Base-by-base conservation (phyloP, 2,113 vertebrate species). In the Trochalopteron elliotii region DNA sequence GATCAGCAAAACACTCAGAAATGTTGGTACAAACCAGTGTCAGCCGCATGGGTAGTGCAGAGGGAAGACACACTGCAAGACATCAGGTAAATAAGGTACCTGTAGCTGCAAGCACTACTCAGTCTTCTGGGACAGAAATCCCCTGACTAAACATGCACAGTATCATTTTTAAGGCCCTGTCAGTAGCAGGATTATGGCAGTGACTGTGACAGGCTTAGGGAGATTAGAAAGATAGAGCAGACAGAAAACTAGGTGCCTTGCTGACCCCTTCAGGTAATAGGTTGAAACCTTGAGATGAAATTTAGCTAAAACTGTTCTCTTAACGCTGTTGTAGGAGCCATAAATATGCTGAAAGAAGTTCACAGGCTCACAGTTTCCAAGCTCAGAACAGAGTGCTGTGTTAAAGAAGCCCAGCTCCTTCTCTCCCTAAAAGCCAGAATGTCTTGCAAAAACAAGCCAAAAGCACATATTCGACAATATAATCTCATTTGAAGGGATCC, bases 231-330 rank as follows among this genome's bases (percentile, higher is more conserved):
- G 59, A 83, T 14, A 86, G 40, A 91, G 42, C 49, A 90, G 55
- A 53, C 15, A 61, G 63, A 88, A 96, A 95, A 80, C 68, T 18
- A 80, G 84, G 87, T 91, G 47, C 50, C 93, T 95, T 95, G 87
- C 91, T 96, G 91, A 93, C 91, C 89, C 89, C 95, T 96, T 94
- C 91, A 96, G 93, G 93, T 89, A 83, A 61, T 5, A 86, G 33
- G 25, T 12, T 83, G 83, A 94, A 96, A 56, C 18, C 69, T 19
- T 67, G 60, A 47, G 91, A 93, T 8, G 9, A 63, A 74, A 67
- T 92, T 86, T 24, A 80, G 55, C 42, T 70, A n/a, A 53, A 83
- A 77, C n/a, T 69, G 50, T 33, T 59, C 31, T 45, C 39, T 67
- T 59, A 75, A 55, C 71, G 72, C 35, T 87, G 44, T 31, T 78